These are phyloP conservation scores for Danio choprae DNA, from an alignment of 2,797 vertebrate species.

Conservation along the genomic window DNA sequence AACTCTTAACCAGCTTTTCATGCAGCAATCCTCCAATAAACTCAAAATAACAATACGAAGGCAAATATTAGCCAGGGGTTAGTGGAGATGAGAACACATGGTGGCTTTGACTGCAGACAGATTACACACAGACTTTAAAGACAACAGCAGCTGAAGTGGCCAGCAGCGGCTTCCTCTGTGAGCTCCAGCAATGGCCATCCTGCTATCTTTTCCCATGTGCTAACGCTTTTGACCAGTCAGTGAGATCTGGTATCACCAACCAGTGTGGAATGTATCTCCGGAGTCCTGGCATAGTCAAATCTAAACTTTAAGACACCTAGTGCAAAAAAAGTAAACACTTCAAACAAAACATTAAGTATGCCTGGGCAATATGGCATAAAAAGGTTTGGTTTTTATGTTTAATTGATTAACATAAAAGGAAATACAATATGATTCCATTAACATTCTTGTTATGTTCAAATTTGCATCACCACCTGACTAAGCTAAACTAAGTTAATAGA, in stretches of 20 bases:
- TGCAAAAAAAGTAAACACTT: too few relatives aligned
- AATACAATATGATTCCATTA: too few relatives aligned
- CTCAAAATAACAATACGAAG: slow-evolving; percentile 32
- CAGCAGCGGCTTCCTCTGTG: slow-evolving; percentile 56
- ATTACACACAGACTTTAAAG: slow-evolving; percentile 61
- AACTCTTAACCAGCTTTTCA: slow-evolving; percentile 18
- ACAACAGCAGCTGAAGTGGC: slow-evolving; percentile 69
- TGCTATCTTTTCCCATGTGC: slow-evolving; percentile 66
- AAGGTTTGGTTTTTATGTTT: too few relatives aligned
- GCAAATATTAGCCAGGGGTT: slow-evolving; percentile 49
- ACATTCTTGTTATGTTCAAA: too few relatives aligned
- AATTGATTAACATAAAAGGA: too few relatives aligned
- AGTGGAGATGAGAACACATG: slow-evolving; percentile 38
- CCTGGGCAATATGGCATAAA: too few relatives aligned
- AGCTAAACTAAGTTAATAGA: too few relatives aligned
- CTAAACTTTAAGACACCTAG: slow-evolving; percentile 53
- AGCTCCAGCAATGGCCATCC: slow-evolving; percentile 41
- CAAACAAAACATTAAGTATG: too few relatives aligned
- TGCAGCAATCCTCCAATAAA: slow-evolving; percentile 9
- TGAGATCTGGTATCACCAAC: slow-evolving; percentile 58
- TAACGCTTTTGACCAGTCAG: slow-evolving; percentile 68
- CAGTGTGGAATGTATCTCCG: slow-evolving; percentile 62
- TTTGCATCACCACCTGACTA: too few relatives aligned
- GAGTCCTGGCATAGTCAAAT: slow-evolving; percentile 67
- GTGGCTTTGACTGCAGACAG: slow-evolving; percentile 36